A percentile compares a stretch with the other conserved stretches of the same genome.
phyloP scores from a whole-genome alignment of 1,140 invertebrate species.

The Drosophila santomea region DNA sequence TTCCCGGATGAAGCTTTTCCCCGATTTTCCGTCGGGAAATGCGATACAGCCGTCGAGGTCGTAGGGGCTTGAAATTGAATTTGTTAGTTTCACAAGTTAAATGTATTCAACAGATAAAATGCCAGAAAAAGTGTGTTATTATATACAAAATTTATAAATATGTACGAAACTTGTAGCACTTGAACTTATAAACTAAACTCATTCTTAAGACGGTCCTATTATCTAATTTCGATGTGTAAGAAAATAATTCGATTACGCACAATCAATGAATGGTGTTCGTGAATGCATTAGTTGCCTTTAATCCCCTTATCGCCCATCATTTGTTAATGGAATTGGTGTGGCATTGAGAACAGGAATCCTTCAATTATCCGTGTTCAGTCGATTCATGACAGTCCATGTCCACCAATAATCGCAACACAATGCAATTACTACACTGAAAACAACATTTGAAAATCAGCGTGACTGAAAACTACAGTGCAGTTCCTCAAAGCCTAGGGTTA shows the following conservation, averaged over 20 bases:
- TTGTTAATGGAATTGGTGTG: not conserved
- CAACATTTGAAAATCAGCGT: not conserved
- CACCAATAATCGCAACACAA: not conserved
- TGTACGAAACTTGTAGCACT: not conserved
- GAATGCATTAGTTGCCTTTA: not conserved
- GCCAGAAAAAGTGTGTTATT: not conserved
- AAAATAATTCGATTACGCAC: not conserved
- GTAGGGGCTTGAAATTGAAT: constrained; percentile 70
- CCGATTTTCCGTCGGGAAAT: not conserved
- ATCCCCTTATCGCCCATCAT: constrained; percentile 5
- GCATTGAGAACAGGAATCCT: not conserved
- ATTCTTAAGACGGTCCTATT: not conserved
- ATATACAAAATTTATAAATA: not conserved
- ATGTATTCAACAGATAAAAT: not conserved
- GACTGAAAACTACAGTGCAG: too few relatives aligned
- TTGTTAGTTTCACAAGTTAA: constrained; percentile 32
- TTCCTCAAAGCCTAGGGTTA: too few relatives aligned
- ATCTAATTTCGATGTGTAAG: not conserved
- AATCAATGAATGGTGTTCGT: not conserved
- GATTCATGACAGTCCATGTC: constrained; percentile 1
- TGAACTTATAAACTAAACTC: too few relatives aligned
- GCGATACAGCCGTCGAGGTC: constrained; percentile 22
- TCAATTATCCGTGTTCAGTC: constrained; percentile 19
- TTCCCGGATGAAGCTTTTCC: not conserved
- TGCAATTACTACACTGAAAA: not conserved